Evolutionary conservation across 1,140 invertebrate species (phyloP).

Genomic region (Pachypeltis micranthus): DNA sequence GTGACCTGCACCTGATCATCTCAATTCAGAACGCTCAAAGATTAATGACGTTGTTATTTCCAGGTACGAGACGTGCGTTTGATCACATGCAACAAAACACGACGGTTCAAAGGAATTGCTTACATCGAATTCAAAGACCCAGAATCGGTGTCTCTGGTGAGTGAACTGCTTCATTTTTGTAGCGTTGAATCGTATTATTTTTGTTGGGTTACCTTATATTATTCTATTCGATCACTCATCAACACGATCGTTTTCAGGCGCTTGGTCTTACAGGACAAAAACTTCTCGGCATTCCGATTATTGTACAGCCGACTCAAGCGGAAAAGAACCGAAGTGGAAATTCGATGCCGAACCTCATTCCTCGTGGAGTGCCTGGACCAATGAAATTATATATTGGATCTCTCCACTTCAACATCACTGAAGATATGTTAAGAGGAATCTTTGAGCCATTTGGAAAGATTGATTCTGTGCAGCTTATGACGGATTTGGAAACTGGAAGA

Average conservation of each 20-base stretch:
- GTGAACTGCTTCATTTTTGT: slow-evolving; percentile 30
- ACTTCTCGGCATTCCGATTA: slow-evolving; percentile 91
- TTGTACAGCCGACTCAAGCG: slow-evolving; percentile 96
- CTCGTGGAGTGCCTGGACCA: slow-evolving; percentile 72
- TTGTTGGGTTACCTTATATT: no score
- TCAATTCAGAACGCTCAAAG: no score
- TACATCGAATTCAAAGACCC: slow-evolving; percentile 99
- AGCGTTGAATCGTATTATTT: no score
- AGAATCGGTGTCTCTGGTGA: slow-evolving; percentile 87
- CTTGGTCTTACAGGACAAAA: slow-evolving; percentile 92
- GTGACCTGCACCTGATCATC: no score
- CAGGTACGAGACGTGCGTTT: slow-evolving; percentile 84
- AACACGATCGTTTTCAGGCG: slow-evolving; percentile 47
- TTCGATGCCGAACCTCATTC: slow-evolving; percentile 67
- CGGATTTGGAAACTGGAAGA: slow-evolving; percentile 84
- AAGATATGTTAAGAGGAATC: slow-evolving; percentile 96
- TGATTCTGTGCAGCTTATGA: slow-evolving; percentile 91
- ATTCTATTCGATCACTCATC: slow-evolving; percentile 4
- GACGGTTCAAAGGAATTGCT: slow-evolving; percentile 96
- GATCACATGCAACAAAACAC: slow-evolving; percentile 98
- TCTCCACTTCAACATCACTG: slow-evolving; percentile 96
- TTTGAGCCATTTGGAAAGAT: slow-evolving; percentile 99
- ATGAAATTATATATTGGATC: slow-evolving; percentile 96
- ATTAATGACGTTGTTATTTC: no score
- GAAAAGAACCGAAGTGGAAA: slow-evolving; percentile 93